Percentiles rank a stretch among this genome's conserved stretches.
Conservation (phyloP, 2,888 invertebrate genomes). For the Sericinus montela region DNA sequence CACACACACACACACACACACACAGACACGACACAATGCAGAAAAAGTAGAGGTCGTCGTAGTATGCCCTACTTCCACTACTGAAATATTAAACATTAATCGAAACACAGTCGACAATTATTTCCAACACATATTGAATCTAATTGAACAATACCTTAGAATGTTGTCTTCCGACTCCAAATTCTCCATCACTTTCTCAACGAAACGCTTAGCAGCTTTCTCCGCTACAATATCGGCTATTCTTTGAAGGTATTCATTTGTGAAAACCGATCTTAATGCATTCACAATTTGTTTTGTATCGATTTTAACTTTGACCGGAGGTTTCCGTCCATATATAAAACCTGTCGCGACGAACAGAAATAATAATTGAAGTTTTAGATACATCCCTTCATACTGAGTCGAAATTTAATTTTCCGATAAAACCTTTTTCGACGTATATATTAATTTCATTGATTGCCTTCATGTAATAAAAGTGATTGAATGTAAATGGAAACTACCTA, state of each 20-base stretch:
- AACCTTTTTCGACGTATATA: background rate
- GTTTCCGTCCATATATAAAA: slow-evolving; percentile 17
- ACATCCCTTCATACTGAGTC: slow-evolving; percentile 22
- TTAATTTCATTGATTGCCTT: background rate
- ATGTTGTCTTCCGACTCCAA: background rate
- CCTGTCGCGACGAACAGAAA: slow-evolving; percentile 20
- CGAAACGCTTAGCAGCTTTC: slow-evolving; percentile 37
- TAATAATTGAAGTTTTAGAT: slow-evolving; percentile 28
- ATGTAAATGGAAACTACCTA: background rate
- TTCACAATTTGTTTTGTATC: slow-evolving; percentile 36
- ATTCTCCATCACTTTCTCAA: slow-evolving; percentile 35
- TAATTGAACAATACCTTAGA: slow-evolving; percentile 6
- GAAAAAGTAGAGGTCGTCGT: no score
- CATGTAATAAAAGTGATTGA: slow-evolving; percentile 9
- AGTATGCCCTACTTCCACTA: no score
- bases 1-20: no score
- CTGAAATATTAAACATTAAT: no score
- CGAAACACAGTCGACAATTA: no score
- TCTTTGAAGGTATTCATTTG: slow-evolving; percentile 34
- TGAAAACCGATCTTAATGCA: slow-evolving; percentile 35
- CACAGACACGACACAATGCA: no score
- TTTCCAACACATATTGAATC: no score
- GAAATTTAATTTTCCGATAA: background rate
- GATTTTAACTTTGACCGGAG: slow-evolving; percentile 31
- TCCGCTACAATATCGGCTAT: slow-evolving; percentile 40